Evolutionary conservation across 2,888 invertebrate genomes (phyloP), one percentile per base, ranked within the genome.

Genomic region (Troides aeacus): DNA sequence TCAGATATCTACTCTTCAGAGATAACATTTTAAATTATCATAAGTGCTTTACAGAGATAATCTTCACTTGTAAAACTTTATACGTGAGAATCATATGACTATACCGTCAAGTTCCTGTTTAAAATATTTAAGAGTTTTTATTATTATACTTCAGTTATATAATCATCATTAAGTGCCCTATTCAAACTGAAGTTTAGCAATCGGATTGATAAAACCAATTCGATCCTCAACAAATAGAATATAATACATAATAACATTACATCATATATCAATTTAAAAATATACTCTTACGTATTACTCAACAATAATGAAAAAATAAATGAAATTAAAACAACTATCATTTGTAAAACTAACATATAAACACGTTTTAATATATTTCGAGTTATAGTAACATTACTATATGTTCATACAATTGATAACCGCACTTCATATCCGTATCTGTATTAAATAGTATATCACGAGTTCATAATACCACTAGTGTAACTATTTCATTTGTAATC

Each of bases 1-100:
- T 81, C 81, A 77, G 75, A 73, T 76, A 77, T 81, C 70, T 62
- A 60, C 57, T 61, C 53, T 65, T 58, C 58, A 61, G 36, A 62
- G 61, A 68, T 70, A 64, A 30, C 56, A 42, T 58, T 17, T 30
- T 63, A 59, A 42, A 63, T 62, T 59, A 66, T 53, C 46, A 56
- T 62, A 23, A 65, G 50, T 39, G 36, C 42, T 56, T 30, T 46
- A 23, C 46, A 70, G n/a, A 50, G 68, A 66, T 70, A 62, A 66
- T 12, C 8, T 36, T 42, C 18, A 23, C 53, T 58, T 59, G 62
- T 58, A 36, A 53, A 36, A 23, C 62, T 62, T 58, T 23, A 66
- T 62, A 62, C n/a, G 24, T 56, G 24, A 21, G 18, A 53, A 70
- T 66, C 42, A 36, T 56, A 53, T 60, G 10, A 70, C 58, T 39